Percentiles rank a stretch among this genome's conserved stretches.
Evolutionary conservation across 2,113 vertebrate genomes (phyloP).

Genomic region (Pygoscelis adeliae): DNA sequence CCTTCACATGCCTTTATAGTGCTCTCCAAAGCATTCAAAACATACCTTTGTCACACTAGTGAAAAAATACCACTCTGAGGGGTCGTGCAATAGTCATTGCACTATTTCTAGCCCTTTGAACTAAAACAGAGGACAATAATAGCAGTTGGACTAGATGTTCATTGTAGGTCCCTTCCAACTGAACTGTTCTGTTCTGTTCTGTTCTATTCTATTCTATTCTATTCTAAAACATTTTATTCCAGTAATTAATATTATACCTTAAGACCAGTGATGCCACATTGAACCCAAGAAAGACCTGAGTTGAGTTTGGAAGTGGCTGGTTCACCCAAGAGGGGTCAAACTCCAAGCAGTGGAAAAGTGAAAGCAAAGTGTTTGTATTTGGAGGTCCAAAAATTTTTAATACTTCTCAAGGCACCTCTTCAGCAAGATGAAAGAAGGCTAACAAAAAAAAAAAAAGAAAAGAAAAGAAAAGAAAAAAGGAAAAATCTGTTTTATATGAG

Average conservation of each 20-base stretch:
- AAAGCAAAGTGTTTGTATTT: neutral
- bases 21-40: neutral
- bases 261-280: neutral
- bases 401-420: neutral
- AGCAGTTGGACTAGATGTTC: neutral
- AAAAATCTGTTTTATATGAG: neutral
- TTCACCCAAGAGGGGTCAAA: neutral
- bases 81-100: accelerated
- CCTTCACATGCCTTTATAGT: neutral
- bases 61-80: neutral
- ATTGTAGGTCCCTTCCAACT: neutral
- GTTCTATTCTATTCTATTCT: neutral
- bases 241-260: neutral
- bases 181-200: neutral
- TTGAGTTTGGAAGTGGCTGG: neutral
- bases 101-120: neutral
- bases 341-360: neutral
- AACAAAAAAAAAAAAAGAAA: neutral
- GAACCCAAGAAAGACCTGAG: neutral
- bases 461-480: too few species aligned
- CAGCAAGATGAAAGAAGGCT: neutral
- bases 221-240: neutral
- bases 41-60: neutral
- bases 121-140: neutral
- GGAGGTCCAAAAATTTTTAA: neutral